Evolutionary conservation across 2,113 vertebrate species (phyloP).

Genomic region (Oncorhynchus keta): DNA sequence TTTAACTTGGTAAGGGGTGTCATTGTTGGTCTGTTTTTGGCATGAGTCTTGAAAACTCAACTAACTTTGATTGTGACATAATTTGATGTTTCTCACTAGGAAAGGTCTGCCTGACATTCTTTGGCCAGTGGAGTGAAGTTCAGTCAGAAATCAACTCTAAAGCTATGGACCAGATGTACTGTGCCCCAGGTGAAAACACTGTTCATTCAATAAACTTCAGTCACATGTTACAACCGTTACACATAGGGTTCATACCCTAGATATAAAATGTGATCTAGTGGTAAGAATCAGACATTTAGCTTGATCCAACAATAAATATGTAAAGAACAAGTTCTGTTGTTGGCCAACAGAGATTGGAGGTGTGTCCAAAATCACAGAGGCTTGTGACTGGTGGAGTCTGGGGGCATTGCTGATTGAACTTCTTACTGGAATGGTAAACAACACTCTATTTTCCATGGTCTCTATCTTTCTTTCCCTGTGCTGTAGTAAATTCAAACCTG

Average conservation of each 20-base stretch:
- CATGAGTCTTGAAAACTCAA: background rate
- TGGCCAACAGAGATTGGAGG: slow-evolving; percentile 87
- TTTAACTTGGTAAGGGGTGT: background rate
- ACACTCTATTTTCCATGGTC: background rate
- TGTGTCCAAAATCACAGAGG: slow-evolving; percentile 82
- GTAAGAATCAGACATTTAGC: slow-evolving; percentile 5
- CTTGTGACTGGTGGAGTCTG: slow-evolving; percentile 98
- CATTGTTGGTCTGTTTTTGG: background rate
- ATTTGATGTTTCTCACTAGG: slow-evolving; percentile 70
- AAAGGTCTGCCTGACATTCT: slow-evolving; percentile 89
- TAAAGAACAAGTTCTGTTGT: background rate
- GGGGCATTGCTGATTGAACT: slow-evolving; percentile 91
- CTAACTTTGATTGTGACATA: background rate
- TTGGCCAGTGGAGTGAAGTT: slow-evolving; percentile 96
- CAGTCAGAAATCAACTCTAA: slow-evolving; percentile 80
- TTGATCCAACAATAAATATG: background rate
- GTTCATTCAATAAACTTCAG: background rate
- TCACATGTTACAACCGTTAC: background rate
- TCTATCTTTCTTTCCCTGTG: background rate
- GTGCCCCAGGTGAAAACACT: slow-evolving; percentile 85
- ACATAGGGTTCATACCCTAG: background rate
- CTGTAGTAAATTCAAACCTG: background rate
- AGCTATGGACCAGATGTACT: slow-evolving; percentile 86
- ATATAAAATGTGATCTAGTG: slow-evolving; percentile 50
- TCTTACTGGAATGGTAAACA: slow-evolving; percentile 88